Conservation (phyloP, 2,888 invertebrate species). For the Syritta pipiens region DNA sequence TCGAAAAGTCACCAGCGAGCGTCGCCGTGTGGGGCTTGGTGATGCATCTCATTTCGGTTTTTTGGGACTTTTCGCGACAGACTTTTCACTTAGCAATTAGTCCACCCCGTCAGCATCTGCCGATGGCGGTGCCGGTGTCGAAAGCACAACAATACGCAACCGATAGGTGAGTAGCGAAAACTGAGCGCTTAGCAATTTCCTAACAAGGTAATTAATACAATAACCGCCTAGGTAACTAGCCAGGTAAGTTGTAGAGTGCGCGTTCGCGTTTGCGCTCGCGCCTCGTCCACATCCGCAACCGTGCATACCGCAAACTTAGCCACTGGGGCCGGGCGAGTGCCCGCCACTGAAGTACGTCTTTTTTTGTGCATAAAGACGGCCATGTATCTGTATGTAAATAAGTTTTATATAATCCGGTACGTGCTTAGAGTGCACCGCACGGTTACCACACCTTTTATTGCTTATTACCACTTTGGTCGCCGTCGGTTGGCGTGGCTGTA, state of each 20-base stretch:
- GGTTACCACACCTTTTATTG: constrained; percentile 65
- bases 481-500: background rate
- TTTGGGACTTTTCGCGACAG: constrained; percentile 25
- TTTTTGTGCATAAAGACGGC: constrained; percentile 14
- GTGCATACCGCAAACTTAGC: constrained; percentile 52
- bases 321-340: constrained; percentile 32
- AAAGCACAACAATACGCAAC: constrained; percentile 57
- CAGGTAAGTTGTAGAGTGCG: constrained; percentile 33
- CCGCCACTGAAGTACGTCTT: constrained; percentile 20
- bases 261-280: too few relatives aligned
- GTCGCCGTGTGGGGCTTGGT: background rate
- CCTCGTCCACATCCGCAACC: constrained; percentile 62
- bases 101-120: constrained; percentile 22
- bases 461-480: constrained; percentile 27
- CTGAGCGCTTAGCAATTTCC: constrained; percentile 59
- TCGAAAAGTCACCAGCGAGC: background rate
- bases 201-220: constrained; percentile 68
- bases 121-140: too few relatives aligned
- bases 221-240: constrained; percentile 49
- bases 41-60: background rate
- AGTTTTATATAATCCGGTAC: constrained; percentile 51
- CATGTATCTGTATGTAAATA: constrained; percentile 38
- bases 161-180: constrained; percentile 46
- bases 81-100: constrained; percentile 33
- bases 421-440: constrained; percentile 51